A percentile compares a stretch with the other conserved stretches of the same genome.
phyloP scores from a whole-genome alignment of 2,888 invertebrate species.

The Mythimna loreyi region DNA sequence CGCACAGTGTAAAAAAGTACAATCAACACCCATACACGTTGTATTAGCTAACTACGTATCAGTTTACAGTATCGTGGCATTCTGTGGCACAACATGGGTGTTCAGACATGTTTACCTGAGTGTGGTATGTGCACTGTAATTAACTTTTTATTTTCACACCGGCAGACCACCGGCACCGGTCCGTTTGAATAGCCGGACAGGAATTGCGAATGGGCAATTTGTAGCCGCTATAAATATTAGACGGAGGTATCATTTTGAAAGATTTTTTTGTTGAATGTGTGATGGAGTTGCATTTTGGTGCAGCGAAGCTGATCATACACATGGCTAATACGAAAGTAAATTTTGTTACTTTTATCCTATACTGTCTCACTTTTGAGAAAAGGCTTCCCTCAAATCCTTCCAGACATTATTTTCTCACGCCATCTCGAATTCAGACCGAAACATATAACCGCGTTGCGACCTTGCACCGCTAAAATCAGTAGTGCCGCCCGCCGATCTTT shows the following conservation, averaged over 20 bases:
- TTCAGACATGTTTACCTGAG: conserved; percentile 80
- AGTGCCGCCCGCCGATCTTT: too few relatives aligned
- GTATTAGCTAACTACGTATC: conserved; percentile 55
- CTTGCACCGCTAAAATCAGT: too few relatives aligned
- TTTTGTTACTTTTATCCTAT: too few relatives aligned
- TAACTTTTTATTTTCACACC: conserved; percentile 79
- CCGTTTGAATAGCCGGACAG: conserved; percentile 56
- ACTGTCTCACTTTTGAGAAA: too few relatives aligned
- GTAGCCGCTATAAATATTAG: conserved; percentile 44
- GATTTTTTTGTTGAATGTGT: conserved; percentile 4
- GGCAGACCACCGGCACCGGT: conserved; percentile 58
- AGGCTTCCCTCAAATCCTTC: too few relatives aligned
- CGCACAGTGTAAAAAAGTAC: conserved; percentile 23
- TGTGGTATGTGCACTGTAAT: conserved; percentile 71
- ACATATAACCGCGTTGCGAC: too few relatives aligned
- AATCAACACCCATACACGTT: not conserved
- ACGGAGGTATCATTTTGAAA: conserved; percentile 18
- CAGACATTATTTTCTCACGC: too few relatives aligned
- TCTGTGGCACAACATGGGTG: conserved; percentile 76
- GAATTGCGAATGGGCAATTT: conserved; percentile 56
- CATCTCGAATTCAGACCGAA: too few relatives aligned
- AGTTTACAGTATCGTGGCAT: conserved; percentile 56
- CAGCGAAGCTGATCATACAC: not conserved
- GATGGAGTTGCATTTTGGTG: not conserved
- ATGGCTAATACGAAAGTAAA: not conserved